Evolutionary conservation across 2,113 vertebrate species (phyloP), one percentile per base, ranked within the genome.

Genomic region (Archilochus colubris): DNA sequence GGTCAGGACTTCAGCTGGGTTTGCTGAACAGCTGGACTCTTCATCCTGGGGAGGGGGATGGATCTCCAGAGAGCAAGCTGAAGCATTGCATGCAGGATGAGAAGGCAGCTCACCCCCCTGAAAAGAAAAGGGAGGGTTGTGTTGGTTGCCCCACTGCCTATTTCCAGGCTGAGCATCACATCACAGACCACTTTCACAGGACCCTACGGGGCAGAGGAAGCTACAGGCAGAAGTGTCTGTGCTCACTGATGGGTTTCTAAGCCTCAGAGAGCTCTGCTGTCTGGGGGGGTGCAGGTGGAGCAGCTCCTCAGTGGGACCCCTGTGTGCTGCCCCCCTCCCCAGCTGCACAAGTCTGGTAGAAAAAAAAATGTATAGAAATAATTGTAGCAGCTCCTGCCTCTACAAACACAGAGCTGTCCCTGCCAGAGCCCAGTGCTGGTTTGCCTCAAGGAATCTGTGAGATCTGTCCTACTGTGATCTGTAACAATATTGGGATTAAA

Each of bases 401-500:
- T 25, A 2, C 94, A 77, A 83, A 80, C 61, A 51, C 74, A 33
- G 73, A 0, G 77, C 91, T 76, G 83, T 68, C 81, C 63, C 86
- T 82, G 81, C 86, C 78, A 78, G 89, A 75, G 53, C 92, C 70
- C 76, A 38, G 40, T 1, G 27, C 91, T 80, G 85, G 28, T 89
- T 95, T 91, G 94, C 91, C 91, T 94, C 91, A 91, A 96, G 96
- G 94, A 94, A 95, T 93, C 93, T 70, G 82, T 77, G 86, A 90
- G 94, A 94, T 95, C 93, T 59, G 4, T 94, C 93, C 95, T 80
- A 82, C 94, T 95, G 94, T 88, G 94, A 91, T 95, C 82, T 93
- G 91, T 89, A 94, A 96, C 95, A 95, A 96, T 93, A 95, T 90
- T 96, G 95, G 91, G 94, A 96, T 97, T 95, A 95, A 96, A 96